Percentiles rank a stretch among this genome's conserved stretches.
Conservation (phyloP, 2,888 invertebrate genomes). For the Troglohyphantes excavatus region DNA sequence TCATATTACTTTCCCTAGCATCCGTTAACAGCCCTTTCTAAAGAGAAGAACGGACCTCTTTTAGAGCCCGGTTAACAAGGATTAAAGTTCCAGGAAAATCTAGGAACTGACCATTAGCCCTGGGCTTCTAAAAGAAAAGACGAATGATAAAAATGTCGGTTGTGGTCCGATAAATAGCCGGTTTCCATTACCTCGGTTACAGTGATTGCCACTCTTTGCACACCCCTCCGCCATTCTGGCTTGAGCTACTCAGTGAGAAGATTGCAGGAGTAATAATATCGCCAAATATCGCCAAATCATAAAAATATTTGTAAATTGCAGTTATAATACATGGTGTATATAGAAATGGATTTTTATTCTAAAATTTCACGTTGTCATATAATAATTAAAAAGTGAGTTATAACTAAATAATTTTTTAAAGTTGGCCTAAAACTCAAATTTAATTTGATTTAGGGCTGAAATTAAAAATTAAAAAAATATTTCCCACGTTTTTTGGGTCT, state of each 20-base stretch:
- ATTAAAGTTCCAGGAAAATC: slow-evolving; percentile 34
- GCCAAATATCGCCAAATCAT: too few relatives aligned
- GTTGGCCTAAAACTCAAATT: too few relatives aligned
- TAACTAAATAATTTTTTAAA: too few relatives aligned
- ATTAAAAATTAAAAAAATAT: too few relatives aligned
- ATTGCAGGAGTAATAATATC: too few relatives aligned
- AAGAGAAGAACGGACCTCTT: slow-evolving; percentile 11
- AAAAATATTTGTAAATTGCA: too few relatives aligned
- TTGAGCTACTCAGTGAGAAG: neutral
- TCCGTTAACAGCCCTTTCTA: neutral
- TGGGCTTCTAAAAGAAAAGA: slow-evolving; percentile 17
- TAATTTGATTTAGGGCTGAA: too few relatives aligned
- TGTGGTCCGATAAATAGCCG: slow-evolving; percentile 48
- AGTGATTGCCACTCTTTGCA: slow-evolving; percentile 23
- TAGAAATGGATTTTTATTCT: too few relatives aligned
- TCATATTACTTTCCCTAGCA: slow-evolving; percentile 12
- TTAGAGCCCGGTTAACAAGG: slow-evolving; percentile 33
- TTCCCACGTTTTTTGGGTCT: too few relatives aligned
- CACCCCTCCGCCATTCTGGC: neutral
- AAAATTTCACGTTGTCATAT: too few relatives aligned
- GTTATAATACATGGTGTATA: too few relatives aligned
- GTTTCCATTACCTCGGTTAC: slow-evolving; percentile 43
- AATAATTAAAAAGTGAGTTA: too few relatives aligned
- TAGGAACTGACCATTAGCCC: slow-evolving; percentile 8
- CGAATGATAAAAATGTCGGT: slow-evolving; percentile 55